Evolutionary conservation across 2,113 vertebrate genomes (phyloP), one percentile per base, ranked within the genome.

Genomic region (Phrynocephalus versicolor): DNA sequence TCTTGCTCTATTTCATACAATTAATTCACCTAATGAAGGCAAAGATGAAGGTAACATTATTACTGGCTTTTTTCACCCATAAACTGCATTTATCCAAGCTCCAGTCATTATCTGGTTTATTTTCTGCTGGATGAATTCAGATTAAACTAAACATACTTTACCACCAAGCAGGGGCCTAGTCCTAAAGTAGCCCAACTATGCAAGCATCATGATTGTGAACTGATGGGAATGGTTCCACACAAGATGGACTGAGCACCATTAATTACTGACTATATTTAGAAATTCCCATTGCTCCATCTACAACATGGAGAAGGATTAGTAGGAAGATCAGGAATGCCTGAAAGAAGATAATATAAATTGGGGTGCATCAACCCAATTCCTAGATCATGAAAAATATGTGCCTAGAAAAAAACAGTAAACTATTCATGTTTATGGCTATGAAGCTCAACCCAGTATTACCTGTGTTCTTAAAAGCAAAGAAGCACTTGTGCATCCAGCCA

Each of bases 401-500:
- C n/a, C n/a, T n/a, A n/a, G 51, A 71, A 72, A 21, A 18, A 82
- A 72, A 37, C 51, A 72, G 23, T 2, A 10, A 39, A 23, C 30
- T 58, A 27, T 39, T 67, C n/a, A 30, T 51, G 45, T 51, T 10
- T 9, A 67, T 57, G 39, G 41, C 81, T 87, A 83, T 15, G 25
- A 41, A 91, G 72, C 23, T 72, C 58, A 90, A 39, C 4, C 81
- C 85, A 85, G 55, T 58, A 64, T 23, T 62, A 67, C 77, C 57
- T 82, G 30, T 77, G 62, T 82, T 15, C 80, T 85, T 71, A 78
- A 81, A 93, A 92, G 70, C 79, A 89, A 64, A 65, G 88, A 89
- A 85, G 86, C 3, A 76, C 75, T 88, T 88, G 75, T 79, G 37
- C 57, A 64, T 67, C 80, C 80, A 79, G 70, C 1, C 83, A 37